Base-by-base conservation (phyloP, 1,140 invertebrate species). In the Platyura marginata region DNA sequence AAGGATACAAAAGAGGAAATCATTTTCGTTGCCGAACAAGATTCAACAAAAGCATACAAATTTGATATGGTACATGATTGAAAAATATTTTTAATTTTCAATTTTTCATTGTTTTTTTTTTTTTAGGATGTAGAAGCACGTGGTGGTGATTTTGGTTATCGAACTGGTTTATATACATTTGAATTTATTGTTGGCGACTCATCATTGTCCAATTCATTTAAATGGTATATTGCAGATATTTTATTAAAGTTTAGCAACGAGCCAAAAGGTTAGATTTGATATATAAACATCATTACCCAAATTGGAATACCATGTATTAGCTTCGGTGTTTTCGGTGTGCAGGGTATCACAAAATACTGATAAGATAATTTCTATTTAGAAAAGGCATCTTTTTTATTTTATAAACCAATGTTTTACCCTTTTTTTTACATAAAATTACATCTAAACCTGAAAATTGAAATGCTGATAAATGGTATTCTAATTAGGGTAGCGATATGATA, bases 21-120 rank as follows among this genome's bases (percentile, higher is more conserved):
- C 22, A 79, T 94, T 50, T 96, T 92, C 59, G 80, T 96, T 21
- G 86, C 90, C 13, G 91, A 96, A 59, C 73, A 79, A n/a, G 91
- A 94, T 56, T 67, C 70, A 38, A 66, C 68, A 46, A 75, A 81
- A 49, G 67, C 77, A n/a, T 93, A 96, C 54, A 90, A 86, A 65
- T 83, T 96, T 49, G 89, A 95, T 35, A 56, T 61, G n/a, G n/a
- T n/a, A n/a, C n/a, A n/a, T n/a, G n/a, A n/a, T n/a, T n/a, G n/a
- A n/a, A n/a, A n/a, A n/a, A n/a, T n/a, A n/a, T n/a, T n/a, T n/a
- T n/a, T n/a, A n/a, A n/a, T n/a, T n/a, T n/a, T n/a, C n/a, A n/a
- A 29, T 29, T 8, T 29, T 29, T 29, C 13, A 13, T 6, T 38
- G 2, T 42, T 45, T 44, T 41, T 48, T 64, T 64, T 33, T 56